Evolutionary conservation across 2,888 invertebrate genomes (phyloP), one percentile per base, ranked within the genome.

Genomic region (Hyppa rectilinea): DNA sequence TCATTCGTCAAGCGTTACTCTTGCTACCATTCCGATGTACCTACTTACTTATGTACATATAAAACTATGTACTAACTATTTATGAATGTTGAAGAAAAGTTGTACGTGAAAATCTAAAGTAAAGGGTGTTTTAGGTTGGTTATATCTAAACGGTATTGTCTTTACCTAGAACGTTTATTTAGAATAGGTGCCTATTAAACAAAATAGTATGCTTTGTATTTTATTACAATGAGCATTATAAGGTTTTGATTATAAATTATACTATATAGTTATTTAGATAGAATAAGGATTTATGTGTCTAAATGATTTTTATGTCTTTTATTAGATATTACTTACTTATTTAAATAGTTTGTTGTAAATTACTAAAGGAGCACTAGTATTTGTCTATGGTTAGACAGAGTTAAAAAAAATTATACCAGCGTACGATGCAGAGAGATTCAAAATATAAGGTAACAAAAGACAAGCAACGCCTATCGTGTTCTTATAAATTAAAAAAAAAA

Each of bases 1-100:
- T 92, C 94, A 94, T 95, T 95, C 93, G 94, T 94, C 93, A 94
- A 93, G 89, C 87, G 90, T 81, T 85, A 82, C 75, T 62, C 75
- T 75, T 78, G 88, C 85, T 85, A 88, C 88, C 85, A 89, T 90
- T 92, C 20, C 29, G 10, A 29, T 43, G 29, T 43, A 43, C 12
- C 7, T 20, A 40, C 58, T n/a, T 59, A 14, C 20, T 14, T 29
- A 29, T 7, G 29, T 9, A 29, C 9, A 40, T 20, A 58, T 1
- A 58, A 40, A 58, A 40, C 40, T 29, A 58, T 58, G 1, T 53
- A 31, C n/a, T 12, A 53, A 12, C 20, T 38, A 40, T n/a, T n/a
- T 20, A 12, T 58, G 56, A 40, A 20, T 56, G 20, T 1, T 58
- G 38, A 58, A 1, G 10, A 26, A 20, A 58, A 7, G 12, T 40